Evolutionary conservation across 1,140 invertebrate genomes (phyloP).

Genomic region (Globodera rostochiensis): DNA sequence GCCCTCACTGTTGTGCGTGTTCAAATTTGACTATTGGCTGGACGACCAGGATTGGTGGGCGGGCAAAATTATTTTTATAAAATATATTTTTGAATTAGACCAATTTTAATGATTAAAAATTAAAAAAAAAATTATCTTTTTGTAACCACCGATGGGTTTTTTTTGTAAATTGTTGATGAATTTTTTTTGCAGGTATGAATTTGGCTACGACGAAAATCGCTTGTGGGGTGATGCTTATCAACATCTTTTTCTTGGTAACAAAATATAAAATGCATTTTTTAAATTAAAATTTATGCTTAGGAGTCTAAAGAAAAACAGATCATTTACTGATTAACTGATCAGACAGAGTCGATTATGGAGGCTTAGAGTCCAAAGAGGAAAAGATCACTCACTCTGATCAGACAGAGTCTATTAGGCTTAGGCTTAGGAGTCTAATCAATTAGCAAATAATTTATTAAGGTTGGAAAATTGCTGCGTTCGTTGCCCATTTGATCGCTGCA

Average conservation of each 20-base stretch:
- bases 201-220: conserved; percentile 64
- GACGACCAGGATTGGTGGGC: conserved; percentile 61
- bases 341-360: no score
- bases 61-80: no score
- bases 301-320: no score
- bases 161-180: no score
- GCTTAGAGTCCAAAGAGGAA: no score
- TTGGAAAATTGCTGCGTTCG: conserved; percentile 64
- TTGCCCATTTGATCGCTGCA: conserved; percentile 48
- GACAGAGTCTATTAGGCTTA: no score
- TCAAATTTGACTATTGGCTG: conserved; percentile 65
- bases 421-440: no score
- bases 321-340: no score
- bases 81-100: no score
- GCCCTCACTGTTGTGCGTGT: conserved; percentile 59
- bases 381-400: no score
- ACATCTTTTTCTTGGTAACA: conserved; percentile 61
- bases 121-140: background rate
- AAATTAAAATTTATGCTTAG: background rate
- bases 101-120: no score
- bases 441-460: conserved; percentile 37
- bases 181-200: conserved; percentile 49
- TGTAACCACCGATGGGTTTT: no score
- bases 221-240: conserved; percentile 64
- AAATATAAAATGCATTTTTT: background rate